Evolutionary conservation across 1,140 invertebrate genomes (phyloP).

Genomic region (Drosophila obscura): DNA sequence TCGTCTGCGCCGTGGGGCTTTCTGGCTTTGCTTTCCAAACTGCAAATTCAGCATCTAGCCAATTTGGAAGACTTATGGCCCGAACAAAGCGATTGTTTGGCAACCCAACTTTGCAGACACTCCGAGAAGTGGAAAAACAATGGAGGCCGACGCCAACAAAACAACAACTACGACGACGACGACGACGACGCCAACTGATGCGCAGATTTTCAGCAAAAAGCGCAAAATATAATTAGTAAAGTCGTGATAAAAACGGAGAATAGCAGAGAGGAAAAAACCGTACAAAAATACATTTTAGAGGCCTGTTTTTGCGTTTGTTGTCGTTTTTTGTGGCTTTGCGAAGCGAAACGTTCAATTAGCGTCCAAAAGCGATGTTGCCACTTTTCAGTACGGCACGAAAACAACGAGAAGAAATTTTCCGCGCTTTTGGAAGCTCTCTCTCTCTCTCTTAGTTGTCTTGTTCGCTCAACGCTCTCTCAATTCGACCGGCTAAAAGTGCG

Average conservation of each 20-base stretch:
- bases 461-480: conserved; percentile 12
- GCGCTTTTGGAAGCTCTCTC: conserved; percentile 72
- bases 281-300: conserved; percentile 51
- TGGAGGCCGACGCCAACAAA: conserved; percentile 26
- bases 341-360: conserved; percentile 72
- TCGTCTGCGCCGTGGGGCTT: conserved; percentile 16
- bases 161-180: too few relatives aligned
- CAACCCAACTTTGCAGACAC: conserved; percentile 66
- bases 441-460: conserved; percentile 15
- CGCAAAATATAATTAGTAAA: conserved; percentile 65
- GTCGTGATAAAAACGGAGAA: conserved; percentile 55
- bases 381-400: conserved; percentile 54
- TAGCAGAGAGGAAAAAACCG: conserved; percentile 18
- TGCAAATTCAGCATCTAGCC: conserved; percentile 37
- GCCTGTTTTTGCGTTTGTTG: conserved; percentile 61
- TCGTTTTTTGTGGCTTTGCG: conserved; percentile 44
- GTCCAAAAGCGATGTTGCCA: conserved; percentile 62
- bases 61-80: conserved; percentile 40
- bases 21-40: conserved; percentile 27
- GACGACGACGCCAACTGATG: conserved; percentile 10
- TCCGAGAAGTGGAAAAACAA: conserved; percentile 45
- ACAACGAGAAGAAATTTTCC: conserved; percentile 75
- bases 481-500: conserved; percentile 50
- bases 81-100: conserved; percentile 33
- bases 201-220: conserved; percentile 32